Evolutionary conservation across 2,797 vertebrate genomes (phyloP), one percentile per base, ranked within the genome.

Genomic region (Syndactyla subalaris): DNA sequence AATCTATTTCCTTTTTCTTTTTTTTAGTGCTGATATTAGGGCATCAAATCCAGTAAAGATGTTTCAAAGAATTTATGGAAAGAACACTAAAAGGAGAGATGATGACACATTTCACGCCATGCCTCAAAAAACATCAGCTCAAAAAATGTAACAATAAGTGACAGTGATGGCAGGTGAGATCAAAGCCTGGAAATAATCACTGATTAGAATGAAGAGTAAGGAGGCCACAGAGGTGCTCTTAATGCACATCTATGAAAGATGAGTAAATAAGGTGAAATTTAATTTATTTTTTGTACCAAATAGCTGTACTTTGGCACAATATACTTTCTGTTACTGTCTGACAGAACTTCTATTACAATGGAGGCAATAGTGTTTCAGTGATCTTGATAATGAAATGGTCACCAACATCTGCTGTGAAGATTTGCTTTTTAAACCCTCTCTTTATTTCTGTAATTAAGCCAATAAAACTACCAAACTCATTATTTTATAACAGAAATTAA

Each of bases 401-500:
- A 74, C 15, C 74, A 79, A 29, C 36, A 88, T 74, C 38, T 80
- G 48, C 14, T 85, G 27, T 49, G 36, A 85, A 85, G 32, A 84
- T 73, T 49, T 73, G 41, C 20, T 89, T 93, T 78, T 65, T 32
- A 88, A 93, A 46, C 20, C 20, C 14, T 46, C 1, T 6, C 34
- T 80, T 57, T 34, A 63, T 38, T 45, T 89, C 76, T 80, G 45
- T 36, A 83, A 85, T 71, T 74, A 92, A 88, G 17, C 43, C 48
- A 74, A 67, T 78, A 92, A 34, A 38, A 66, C 30, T 51, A 68
- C 43, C 46, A 78, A 71, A 18, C 11, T 34, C 23, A 73, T n/a
- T 78, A 72, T 72, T 88, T 88, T 72, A 23, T 26, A 65, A 65
- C 27, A 85, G 45, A 93, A 88, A 92, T 80, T n/a, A 89, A 85